Evolutionary conservation across 2,888 invertebrate genomes (phyloP).

Genomic region (Myathropa florea): DNA sequence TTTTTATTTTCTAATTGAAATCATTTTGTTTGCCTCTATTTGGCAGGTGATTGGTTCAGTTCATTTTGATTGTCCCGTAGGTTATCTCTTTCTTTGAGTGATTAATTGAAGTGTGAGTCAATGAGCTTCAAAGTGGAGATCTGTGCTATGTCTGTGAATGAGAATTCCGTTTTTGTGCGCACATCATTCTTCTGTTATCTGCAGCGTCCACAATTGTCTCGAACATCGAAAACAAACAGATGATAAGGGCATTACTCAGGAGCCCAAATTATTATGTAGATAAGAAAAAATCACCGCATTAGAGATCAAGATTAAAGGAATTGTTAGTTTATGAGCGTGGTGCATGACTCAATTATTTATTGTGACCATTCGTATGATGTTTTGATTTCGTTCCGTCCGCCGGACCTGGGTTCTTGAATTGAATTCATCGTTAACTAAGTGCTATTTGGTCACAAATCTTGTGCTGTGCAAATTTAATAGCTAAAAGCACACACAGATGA

Average conservation of each 20-base stretch:
- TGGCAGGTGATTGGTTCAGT: not conserved
- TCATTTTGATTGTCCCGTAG: not conserved
- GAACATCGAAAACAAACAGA: not conserved
- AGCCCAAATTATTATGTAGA: not conserved
- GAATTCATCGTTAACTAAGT: too few species aligned
- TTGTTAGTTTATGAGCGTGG: not conserved
- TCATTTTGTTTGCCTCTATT: not conserved
- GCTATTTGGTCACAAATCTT: too few species aligned
- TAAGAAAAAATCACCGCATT: not conserved
- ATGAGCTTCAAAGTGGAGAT: not conserved
- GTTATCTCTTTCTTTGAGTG: slow-evolving; percentile 19
- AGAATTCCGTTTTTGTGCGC: not conserved
- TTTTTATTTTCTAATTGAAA: slow-evolving; percentile 72
- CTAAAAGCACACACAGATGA: too few species aligned
- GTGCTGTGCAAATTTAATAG: too few species aligned
- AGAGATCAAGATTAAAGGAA: not conserved
- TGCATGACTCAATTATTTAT: not conserved
- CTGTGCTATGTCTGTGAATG: not conserved
- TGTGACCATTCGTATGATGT: not conserved
- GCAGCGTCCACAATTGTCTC: not conserved
- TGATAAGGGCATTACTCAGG: not conserved
- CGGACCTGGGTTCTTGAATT: not conserved
- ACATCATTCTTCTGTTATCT: slow-evolving; percentile 4
- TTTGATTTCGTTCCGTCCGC: not conserved
- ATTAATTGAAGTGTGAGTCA: slow-evolving; percentile 35